Percentiles rank a stretch among this genome's conserved stretches.
Conservation (phyloP, 2,888 invertebrate species). For the Lasioglossum vierecki region DNA sequence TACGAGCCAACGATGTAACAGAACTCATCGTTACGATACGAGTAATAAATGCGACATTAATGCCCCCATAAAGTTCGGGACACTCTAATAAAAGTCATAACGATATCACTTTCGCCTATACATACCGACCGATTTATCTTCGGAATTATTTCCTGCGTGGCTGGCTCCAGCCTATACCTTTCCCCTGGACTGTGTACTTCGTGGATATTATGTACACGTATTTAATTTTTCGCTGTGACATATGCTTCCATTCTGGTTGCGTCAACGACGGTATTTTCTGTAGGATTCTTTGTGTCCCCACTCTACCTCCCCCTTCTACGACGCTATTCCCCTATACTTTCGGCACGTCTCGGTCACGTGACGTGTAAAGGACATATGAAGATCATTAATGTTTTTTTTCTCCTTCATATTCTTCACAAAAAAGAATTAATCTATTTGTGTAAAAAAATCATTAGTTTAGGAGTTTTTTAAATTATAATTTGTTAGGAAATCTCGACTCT, state of each 20-base stretch:
- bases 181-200: neutral
- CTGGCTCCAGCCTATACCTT: constrained; percentile 3
- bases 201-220: neutral
- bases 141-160: constrained; percentile 33
- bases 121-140: constrained; percentile 35
- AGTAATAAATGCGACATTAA: constrained; percentile 50
- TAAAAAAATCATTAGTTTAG: too few species aligned
- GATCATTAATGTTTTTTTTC: too few species aligned
- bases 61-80: constrained; percentile 51
- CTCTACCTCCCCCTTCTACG: too few species aligned
- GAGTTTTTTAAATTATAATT: too few species aligned
- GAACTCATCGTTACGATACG: constrained; percentile 7
- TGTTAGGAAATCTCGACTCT: too few species aligned
- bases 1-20: neutral
- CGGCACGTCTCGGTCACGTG: too few species aligned
- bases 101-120: constrained; percentile 33
- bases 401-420: too few species aligned
- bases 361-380: too few species aligned
- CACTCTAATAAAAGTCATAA: constrained; percentile 54
- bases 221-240: neutral
- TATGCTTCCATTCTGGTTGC: neutral
- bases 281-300: too few species aligned
- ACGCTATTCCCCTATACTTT: too few species aligned
- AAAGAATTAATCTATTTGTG: too few species aligned
- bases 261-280: neutral